Evolutionary conservation across 2,888 invertebrate species (phyloP).

Genomic region (Drosophila affinis): DNA sequence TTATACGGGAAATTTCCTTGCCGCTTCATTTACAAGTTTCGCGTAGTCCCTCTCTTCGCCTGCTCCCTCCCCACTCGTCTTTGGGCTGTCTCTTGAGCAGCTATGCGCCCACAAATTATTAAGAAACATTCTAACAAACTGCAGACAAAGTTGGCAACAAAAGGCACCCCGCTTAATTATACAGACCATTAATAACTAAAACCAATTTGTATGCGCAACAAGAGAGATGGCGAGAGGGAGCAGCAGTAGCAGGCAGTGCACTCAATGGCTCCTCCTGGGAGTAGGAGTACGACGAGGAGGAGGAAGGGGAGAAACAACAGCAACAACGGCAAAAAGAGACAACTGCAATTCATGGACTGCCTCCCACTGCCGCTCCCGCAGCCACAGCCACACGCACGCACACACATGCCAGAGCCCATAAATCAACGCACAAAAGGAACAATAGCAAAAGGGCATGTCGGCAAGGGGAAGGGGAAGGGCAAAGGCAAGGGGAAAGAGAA

Average conservation of each 20-base stretch:
- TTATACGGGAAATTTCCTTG: slow-evolving; percentile 13
- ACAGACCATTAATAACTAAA: slow-evolving; percentile 77
- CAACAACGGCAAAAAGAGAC: slow-evolving; percentile 17
- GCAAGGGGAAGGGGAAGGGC: no score
- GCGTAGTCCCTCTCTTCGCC: neutral
- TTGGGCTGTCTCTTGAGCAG: slow-evolving; percentile 49
- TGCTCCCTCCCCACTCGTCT: neutral
- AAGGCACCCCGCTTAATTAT: slow-evolving; percentile 73
- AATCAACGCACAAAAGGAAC: slow-evolving; percentile 69
- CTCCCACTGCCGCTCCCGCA: slow-evolving; percentile 11
- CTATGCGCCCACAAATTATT: slow-evolving; percentile 71
- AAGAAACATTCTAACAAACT: slow-evolving; percentile 76
- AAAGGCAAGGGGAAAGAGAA: neutral
- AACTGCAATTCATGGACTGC: slow-evolving; percentile 36
- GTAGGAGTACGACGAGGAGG: slow-evolving; percentile 14
- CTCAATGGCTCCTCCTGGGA: slow-evolving; percentile 49
- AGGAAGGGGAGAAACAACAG: neutral
- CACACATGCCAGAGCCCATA: slow-evolving; percentile 50
- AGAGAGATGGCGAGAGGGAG: slow-evolving; percentile 33
- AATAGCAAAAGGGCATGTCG: slow-evolving; percentile 42
- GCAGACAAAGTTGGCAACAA: slow-evolving; percentile 76
- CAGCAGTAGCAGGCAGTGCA: slow-evolving; percentile 37
- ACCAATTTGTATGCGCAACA: slow-evolving; percentile 75
- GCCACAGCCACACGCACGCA: slow-evolving; percentile 31
- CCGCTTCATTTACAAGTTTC: slow-evolving; percentile 5